These are phyloP conservation scores for Pomatorhinus ruficollis DNA, from an alignment of 2,113 vertebrate genomes.

Conservation along the genomic window DNA sequence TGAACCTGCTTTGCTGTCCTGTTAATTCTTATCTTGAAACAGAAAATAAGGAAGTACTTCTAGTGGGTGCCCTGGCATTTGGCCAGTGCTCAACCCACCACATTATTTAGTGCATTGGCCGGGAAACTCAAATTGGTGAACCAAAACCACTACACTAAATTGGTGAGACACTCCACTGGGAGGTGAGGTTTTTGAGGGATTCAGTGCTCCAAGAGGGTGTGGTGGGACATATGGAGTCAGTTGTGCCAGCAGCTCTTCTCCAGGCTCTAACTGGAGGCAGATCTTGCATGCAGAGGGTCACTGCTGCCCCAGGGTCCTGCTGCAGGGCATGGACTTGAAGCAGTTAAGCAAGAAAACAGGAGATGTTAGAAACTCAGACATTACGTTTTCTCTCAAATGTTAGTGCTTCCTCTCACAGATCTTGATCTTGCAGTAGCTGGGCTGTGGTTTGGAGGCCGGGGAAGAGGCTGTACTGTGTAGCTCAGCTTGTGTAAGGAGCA, in stretches of 20 bases:
- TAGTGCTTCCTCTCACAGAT: background rate
- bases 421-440: background rate
- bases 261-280: background rate
- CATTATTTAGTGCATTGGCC: background rate
- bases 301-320: background rate
- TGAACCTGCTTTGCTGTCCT: background rate
- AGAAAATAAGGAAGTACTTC: background rate
- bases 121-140: background rate
- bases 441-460: background rate
- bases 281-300: background rate
- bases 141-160: background rate
- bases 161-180: background rate
- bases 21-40: background rate
- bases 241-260: background rate
- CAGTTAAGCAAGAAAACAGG: background rate
- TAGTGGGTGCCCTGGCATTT: background rate
- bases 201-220: background rate
- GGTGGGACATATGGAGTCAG: fast-evolving
- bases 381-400: background rate
- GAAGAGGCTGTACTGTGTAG: background rate
- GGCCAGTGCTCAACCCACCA: background rate
- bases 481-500: background rate
- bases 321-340: background rate
- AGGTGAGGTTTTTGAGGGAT: background rate
- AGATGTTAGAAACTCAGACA: background rate